Percentiles rank a stretch among this genome's conserved stretches.
phyloP scores from a whole-genome alignment of 2,797 vertebrate genomes.

The Chaetodon trifasciatus region DNA sequence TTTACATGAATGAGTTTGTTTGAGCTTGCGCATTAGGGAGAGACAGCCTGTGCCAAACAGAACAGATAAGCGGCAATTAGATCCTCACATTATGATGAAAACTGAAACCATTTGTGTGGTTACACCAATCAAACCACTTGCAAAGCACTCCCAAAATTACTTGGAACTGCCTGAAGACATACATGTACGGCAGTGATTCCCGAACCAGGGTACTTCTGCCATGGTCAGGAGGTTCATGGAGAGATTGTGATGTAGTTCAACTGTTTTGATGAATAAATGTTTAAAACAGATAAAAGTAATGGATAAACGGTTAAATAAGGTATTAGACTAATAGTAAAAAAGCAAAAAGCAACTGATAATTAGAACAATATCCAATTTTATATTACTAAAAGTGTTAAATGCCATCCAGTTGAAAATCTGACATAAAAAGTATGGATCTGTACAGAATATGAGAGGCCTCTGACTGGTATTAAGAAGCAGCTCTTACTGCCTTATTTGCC shows the following conservation, averaged over 20 bases:
- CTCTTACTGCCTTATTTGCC: background rate
- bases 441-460: background rate
- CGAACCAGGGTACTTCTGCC: too few relatives aligned
- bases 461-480: background rate
- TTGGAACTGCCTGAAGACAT: conserved; percentile 5
- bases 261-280: background rate
- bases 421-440: background rate
- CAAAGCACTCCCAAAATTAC: background rate
- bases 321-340: background rate
- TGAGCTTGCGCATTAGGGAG: background rate
- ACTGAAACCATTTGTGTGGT: conserved; percentile 10
- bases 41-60: background rate
- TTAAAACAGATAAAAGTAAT: background rate
- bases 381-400: background rate
- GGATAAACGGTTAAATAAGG: background rate
- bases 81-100: conserved; percentile 1
- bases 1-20: conserved; percentile 26
- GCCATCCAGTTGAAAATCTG: background rate
- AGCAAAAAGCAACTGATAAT: background rate
- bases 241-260: background rate
- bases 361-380: background rate
- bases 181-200: background rate
- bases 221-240: background rate
- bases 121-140: conserved; percentile 6
- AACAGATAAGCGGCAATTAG: conserved; percentile 31